Evolutionary conservation across 2,113 vertebrate species (phyloP), one percentile per base, ranked within the genome.

Genomic region (Chrysemys picta): DNA sequence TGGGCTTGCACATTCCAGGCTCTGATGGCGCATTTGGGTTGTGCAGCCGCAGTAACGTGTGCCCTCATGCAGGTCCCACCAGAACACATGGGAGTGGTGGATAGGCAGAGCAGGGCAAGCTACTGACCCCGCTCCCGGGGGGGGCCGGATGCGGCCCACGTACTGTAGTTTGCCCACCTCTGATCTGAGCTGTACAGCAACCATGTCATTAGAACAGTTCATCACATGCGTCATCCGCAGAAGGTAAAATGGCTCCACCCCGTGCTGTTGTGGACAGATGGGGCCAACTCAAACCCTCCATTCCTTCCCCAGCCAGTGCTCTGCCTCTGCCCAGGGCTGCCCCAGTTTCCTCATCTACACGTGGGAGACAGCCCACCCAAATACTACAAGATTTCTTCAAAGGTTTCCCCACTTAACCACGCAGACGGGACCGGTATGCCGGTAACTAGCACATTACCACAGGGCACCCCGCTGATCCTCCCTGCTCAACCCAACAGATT

Each of bases 211-310:
- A 0, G 12, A 45, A 75, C 79, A n/a, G 9, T 24, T 29, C 0
- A 0, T 84, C 92, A 65, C 1, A 1, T 3, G 9, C 0, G 0
- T 50, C 25, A 8, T 2, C 84, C 50, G 53, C n/a, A 27, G 31
- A 11, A 53, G 2, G 10, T 56, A 59, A 31, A 49, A 4, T 14
- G 3, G 3, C 57, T 52, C 80, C 57, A 10, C 0, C 13, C 42
- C 13, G 38, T 47, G 11, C 14, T 2, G 22, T 1, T 10, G 65
- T 0, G 56, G 19, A 13, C 11, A 0, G 25, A 21, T 8, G 0
- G 1, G 25, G 62, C 38, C 57, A 57, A 56, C 42, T 80, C 86
- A n/a, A 76, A 65, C 0, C 2, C 50, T 9, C 7, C 27, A 5
- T 17, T 13, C 45, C 27, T 49, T 19, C 13, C 11, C 45, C 54